Evolutionary conservation across 30 jellyfish, hydroid and myxozoan genomes (phyloP).

Genomic region (Pelagia noctiluca): DNA sequence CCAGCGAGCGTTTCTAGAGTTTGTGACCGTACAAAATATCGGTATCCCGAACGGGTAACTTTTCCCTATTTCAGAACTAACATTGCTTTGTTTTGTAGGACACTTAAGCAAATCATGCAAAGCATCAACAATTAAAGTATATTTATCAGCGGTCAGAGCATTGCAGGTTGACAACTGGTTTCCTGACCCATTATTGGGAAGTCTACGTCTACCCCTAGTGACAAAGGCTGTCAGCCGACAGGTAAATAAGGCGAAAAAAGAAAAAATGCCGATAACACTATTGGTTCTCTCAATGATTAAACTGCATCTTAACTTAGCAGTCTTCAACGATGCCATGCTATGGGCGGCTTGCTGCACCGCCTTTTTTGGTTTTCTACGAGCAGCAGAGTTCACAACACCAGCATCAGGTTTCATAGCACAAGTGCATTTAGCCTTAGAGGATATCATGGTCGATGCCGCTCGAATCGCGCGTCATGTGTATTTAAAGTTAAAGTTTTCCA

Average conservation of each 20-base stretch:
- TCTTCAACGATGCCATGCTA: background rate
- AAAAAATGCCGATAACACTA: conserved; percentile 22
- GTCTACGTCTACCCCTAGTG: conserved; percentile 15
- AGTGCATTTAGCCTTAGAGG: background rate
- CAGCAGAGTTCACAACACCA: conserved; percentile 11
- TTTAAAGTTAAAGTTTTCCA: background rate
- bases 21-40: background rate
- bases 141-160: conserved; percentile 11
- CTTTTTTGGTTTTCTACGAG: conserved; percentile 20
- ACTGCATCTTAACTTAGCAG: background rate
- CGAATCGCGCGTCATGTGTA: background rate
- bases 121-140: conserved; percentile 2
- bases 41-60: conserved; percentile 8
- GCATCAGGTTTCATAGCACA: background rate
- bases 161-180: background rate
- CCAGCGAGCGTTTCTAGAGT: background rate
- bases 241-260: background rate
- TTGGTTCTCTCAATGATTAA: background rate
- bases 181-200: conserved; percentile 1
- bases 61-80: conserved; percentile 6
- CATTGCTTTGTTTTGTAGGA: conserved; percentile 6
- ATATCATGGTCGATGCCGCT: background rate
- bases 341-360: too few relatives aligned
- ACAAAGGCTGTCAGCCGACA: background rate
- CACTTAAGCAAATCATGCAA: conserved; percentile 4